Base-by-base conservation (phyloP, 1,140 invertebrate species). In the Tetragonula clypearis region DNA sequence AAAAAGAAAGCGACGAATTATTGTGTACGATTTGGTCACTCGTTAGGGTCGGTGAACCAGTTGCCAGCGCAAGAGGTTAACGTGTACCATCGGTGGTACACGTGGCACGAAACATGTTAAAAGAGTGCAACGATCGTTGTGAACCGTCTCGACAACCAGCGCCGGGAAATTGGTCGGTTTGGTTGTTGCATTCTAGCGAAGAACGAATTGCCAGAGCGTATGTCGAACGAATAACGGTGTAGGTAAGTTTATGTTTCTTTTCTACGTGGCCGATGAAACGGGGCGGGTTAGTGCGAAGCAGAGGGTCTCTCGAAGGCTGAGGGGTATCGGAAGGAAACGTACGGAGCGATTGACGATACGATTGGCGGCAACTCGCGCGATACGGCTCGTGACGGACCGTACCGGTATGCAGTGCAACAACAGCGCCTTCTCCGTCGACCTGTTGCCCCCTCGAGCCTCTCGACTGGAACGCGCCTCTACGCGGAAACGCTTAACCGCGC, bases 141-240 rank as follows among this genome's bases (percentile, higher is more conserved):
- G 69, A 72, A 72, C 12, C 41, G 69, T 72, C 53, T 49, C 21
- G 69, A 72, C 14, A n/a, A 6, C 5, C n/a, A 15, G 41, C 53
- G 15, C n/a, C 41, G 21, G 75, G 58, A 58, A 62, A 77, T 77
- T 77, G 9, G 49, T 74, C 30, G 35, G 56, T 41, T 26, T 56
- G 68, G 19, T 56, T 56, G 86, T 72, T 53, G 73, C 30, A 49
- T 83, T 81, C 72, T 81, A 84, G 83, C 83, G 87, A 88, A 65
- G 87, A 88, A 65, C 84, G 72, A 87, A 88, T 88, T 81, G 79
- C 87, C 53, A 56, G 81, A 82, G 66, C 76, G 87, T 87, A 89
- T 89, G 87, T 89, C 87, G 87, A 89, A 90, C 87, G 82, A 89
- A 66, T 90, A 90, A 90, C 87, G 88, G 88, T 87, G 68, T 62